Conservation (phyloP, 2,888 invertebrate species). For the Augochlorella aurata region DNA sequence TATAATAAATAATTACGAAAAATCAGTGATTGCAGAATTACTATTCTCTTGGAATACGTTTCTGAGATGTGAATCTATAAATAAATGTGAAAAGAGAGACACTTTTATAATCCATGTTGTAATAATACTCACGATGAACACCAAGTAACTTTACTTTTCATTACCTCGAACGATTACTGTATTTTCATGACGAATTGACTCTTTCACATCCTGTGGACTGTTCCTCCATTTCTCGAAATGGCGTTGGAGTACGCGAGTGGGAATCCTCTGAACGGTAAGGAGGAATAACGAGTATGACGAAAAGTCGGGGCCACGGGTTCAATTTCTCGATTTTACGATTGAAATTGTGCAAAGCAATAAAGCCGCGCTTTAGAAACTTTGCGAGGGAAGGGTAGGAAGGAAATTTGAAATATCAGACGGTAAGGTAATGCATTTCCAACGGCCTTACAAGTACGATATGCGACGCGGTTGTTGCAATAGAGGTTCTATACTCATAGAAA, state of each 20-base stretch:
- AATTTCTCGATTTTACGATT: neutral
- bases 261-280: neutral
- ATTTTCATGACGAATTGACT: neutral
- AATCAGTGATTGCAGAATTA: too few relatives aligned
- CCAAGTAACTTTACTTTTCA: too few relatives aligned
- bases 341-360: neutral
- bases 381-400: slow-evolving; percentile 20
- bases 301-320: neutral
- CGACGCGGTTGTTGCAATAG: slow-evolving; percentile 62
- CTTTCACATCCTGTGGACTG: neutral
- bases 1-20: too few relatives aligned
- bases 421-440: slow-evolving; percentile 53
- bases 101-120: too few relatives aligned
- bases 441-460: slow-evolving; percentile 65
- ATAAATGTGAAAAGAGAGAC: too few relatives aligned
- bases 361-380: slow-evolving; percentile 28
- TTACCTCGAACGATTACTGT: neutral
- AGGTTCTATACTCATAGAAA: slow-evolving; percentile 61
- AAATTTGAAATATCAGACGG: slow-evolving; percentile 64
- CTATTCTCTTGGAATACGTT: too few relatives aligned
- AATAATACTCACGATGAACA: too few relatives aligned
- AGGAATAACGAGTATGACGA: neutral
- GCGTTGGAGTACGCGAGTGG: neutral
- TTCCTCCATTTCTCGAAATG: neutral
- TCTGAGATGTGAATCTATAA: too few relatives aligned